Evolutionary conservation across 2,797 vertebrate genomes (phyloP).

Genomic region (Eutrigla gurnardus): DNA sequence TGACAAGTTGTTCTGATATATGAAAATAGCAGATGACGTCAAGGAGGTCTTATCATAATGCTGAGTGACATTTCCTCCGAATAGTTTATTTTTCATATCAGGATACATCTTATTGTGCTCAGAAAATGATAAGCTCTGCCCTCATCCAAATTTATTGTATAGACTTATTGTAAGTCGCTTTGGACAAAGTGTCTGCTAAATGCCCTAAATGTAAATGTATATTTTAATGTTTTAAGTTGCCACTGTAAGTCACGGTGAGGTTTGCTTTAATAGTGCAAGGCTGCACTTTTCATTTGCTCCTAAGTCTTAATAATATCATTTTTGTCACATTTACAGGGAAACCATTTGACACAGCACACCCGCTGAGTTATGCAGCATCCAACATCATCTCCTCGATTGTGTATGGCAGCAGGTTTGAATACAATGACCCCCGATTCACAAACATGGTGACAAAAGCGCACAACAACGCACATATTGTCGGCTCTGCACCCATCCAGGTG

Average conservation of each 20-base stretch:
- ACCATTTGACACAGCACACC: slow-evolving; percentile 49
- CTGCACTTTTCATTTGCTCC: neutral
- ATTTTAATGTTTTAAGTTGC: neutral
- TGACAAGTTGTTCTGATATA: neutral
- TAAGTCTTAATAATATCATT: neutral
- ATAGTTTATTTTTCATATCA: neutral
- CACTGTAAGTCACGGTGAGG: neutral
- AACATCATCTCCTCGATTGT: slow-evolving; percentile 82
- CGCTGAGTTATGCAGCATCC: slow-evolving; percentile 69
- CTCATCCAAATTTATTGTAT: neutral
- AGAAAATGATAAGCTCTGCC: neutral
- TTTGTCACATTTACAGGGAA: slow-evolving; percentile 48
- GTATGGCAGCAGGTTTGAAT: slow-evolving; percentile 82
- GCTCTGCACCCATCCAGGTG: slow-evolving; percentile 68
- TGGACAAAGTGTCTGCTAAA: neutral
- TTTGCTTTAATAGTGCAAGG: neutral
- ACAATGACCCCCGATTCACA: slow-evolving; percentile 68
- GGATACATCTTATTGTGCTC: neutral
- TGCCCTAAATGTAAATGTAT: neutral
- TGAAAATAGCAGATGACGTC: neutral
- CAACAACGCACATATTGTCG: slow-evolving; percentile 29
- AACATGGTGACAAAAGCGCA: slow-evolving; percentile 61
- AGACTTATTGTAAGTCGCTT: too few relatives aligned
- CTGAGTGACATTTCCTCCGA: neutral
- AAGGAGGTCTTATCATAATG: neutral